Conservation (phyloP, 2,113 vertebrate genomes). For the Passer montanus region DNA sequence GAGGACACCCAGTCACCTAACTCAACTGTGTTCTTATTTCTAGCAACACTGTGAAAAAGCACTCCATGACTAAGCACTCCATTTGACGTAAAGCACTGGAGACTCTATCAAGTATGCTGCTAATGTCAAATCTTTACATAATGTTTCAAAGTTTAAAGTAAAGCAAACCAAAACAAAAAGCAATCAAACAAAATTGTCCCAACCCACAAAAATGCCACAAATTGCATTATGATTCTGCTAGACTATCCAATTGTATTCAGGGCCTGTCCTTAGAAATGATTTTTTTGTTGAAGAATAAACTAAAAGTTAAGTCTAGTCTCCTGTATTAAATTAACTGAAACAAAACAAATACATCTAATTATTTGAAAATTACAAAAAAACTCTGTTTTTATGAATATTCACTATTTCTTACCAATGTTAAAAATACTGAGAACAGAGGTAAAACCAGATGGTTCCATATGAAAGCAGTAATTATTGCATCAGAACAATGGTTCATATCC, state of each 20-base stretch:
- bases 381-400: neutral
- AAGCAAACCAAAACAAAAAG: neutral
- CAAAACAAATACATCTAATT: neutral
- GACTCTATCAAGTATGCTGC: neutral
- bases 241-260: neutral
- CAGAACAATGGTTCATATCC: slow-evolving; percentile 14
- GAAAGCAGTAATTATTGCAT: slow-evolving; percentile 12
- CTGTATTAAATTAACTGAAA: neutral
- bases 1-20: neutral
- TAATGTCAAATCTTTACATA: neutral
- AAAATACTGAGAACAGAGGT: neutral
- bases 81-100: neutral
- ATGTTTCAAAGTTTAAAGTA: neutral
- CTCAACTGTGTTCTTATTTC: neutral
- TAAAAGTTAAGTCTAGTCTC: neutral
- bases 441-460: slow-evolving; percentile 11
- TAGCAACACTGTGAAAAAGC: neutral
- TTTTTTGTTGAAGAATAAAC: neutral
- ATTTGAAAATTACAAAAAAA: neutral
- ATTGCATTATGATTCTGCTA: neutral
- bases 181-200: neutral
- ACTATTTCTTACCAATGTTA: neutral
- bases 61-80: neutral
- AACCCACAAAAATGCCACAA: neutral
- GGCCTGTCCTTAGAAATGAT: neutral